Base-by-base conservation (phyloP, 2,888 invertebrate genomes). In the Lobophora halterata region DNA sequence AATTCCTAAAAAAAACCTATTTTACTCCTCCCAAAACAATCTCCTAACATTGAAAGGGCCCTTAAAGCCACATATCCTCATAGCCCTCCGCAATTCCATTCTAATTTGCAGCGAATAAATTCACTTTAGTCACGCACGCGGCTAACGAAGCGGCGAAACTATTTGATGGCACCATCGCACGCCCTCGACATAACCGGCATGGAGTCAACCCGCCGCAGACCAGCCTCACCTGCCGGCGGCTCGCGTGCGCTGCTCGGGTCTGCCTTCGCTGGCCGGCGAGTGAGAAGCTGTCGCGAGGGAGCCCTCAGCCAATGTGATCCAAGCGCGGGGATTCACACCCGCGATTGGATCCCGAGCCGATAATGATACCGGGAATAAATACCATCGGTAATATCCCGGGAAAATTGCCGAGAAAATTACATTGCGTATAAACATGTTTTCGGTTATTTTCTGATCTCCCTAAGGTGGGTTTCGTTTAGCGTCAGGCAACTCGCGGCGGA, bases 341-440 rank as follows among this genome's bases (percentile, higher is more conserved):
- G 55, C 70, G 71, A 78, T 79, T 78, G 77, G 79, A 74, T 77
- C 67, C 31, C 26, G 58, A 58, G 58, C 59, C 59, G 54, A 64
- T 78, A 78, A 79, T 79, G 74, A 79, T 68, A 65, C 61, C 64
- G 66, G 70, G 73, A 69, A 80, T 79, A 77, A 79, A 79, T 78
- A 76, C 74, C 69, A 51, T 24, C 52, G 68, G 65, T 71, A 71
- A 69, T 72, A 70, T 66, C 58, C 60, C 59, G 61, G 64, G 61
- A 65, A 69, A 71, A 74, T 76, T 73, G 72, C 71, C 58, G 55
- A 41, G 42, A 26, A 55, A 56, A 57, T 57, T 50, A 57, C 49
- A 52, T 54, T 48, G 34, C 45, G 47, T 51, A 50, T 53, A 57
- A 57, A 54, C 49, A 57, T 52, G 56, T 49, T 57, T 56, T 49